Base-by-base conservation (phyloP, 2,888 invertebrate species). In the Agrotis puta region DNA sequence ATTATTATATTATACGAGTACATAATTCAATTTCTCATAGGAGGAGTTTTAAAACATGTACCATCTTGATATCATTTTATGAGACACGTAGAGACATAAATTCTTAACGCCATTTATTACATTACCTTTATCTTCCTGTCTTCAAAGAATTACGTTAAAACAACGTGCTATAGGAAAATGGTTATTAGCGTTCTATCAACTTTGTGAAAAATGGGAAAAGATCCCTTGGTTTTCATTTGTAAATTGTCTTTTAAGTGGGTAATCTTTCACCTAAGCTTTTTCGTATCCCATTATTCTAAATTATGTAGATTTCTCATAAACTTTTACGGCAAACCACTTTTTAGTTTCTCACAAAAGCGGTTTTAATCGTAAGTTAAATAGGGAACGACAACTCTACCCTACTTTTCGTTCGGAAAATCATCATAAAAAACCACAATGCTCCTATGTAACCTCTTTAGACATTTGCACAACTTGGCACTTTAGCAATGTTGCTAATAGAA, bases 141-240 rank as follows among this genome's bases (percentile, higher is more conserved):
- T 61, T 70, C 59, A 71, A 76, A 76, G 59, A 68, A 73, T 67
- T 59, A 62, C 24, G 53, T 77, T 70, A 54, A 65, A 65, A 64
- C 56, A 67, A 63, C 33, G 43, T 33, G 48, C 45, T 47, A 57
- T 54, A 43, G 33, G 51, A 64, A 78, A 65, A 69, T 66, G 53
- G 48, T 70, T 65, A 65, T 58, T 62, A 72, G 70, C 70, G 33
- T 62, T 67, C 27, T 56, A 66, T 69, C 61, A 39, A 67, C 56
- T 65, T 72, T 16, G 13, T 70, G 65, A 71, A 74, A 81, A 75
- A 79, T 58, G 24, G 39, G 11, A 67, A 63, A 45, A 50, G 54
- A 50, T 24, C 59, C 56, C 54, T 64, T 33, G 39, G 39, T 68
- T 72, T 57, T 43, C 39, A 72, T 33, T 57, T 57, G 18, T 70